Conservation (phyloP, 1,140 invertebrate genomes). For the Mamestra configurata region DNA sequence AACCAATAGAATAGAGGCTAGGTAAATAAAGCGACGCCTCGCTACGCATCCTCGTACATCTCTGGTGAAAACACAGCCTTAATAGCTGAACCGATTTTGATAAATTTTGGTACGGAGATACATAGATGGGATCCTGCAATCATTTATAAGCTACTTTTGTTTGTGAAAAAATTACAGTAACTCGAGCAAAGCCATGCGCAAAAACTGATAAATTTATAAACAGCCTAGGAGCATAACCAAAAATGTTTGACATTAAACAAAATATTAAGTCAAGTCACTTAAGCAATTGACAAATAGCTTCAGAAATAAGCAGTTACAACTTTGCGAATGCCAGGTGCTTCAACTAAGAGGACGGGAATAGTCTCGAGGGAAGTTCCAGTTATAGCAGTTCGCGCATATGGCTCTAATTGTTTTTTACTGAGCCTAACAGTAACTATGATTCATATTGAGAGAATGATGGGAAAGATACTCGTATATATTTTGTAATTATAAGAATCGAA, state of each 20-base stretch:
- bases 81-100: too few species aligned
- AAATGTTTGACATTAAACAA: background rate
- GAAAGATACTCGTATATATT: constrained; percentile 1
- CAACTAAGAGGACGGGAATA: constrained; percentile 18
- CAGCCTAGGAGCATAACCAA: too few species aligned
- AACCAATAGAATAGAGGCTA: too few species aligned
- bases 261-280: constrained; percentile 2
- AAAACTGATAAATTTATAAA: background rate
- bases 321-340: constrained; percentile 30
- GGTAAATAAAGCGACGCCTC: too few species aligned
- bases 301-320: constrained; percentile 14
- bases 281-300: constrained; percentile 31
- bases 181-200: too few species aligned
- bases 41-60: too few species aligned
- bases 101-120: too few species aligned
- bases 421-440: constrained; percentile 23
- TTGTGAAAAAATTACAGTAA: too few species aligned
- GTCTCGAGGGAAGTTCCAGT: background rate
- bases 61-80: too few species aligned
- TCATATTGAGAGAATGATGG: constrained; percentile 16
- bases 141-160: too few species aligned
- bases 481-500: background rate
- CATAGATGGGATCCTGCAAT: too few species aligned
- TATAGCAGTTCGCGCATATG: constrained; percentile 31
- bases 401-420: constrained; percentile 33